Conservation (phyloP, 2,888 invertebrate genomes). For the Lepidocyrtoides sp. region DNA sequence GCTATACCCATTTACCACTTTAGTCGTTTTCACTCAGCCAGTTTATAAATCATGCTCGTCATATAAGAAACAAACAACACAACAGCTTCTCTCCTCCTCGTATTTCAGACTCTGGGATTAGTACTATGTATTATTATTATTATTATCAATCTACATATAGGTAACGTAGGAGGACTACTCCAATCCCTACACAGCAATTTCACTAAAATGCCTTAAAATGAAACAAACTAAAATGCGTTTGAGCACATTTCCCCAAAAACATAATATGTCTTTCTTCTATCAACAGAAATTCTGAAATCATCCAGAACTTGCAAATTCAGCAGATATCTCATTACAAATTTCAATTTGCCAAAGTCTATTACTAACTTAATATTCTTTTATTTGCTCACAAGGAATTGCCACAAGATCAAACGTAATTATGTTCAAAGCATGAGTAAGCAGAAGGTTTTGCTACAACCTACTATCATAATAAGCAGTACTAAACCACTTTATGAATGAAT, state of each 20-base stretch:
- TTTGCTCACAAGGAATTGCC: not conserved
- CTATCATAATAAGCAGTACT: not conserved
- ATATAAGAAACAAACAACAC: not conserved
- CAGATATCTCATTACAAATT: not conserved
- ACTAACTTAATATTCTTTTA: not conserved
- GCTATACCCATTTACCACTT: not conserved
- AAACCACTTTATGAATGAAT: conserved; percentile 67
- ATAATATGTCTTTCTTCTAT: no score
- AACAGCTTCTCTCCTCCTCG: not conserved
- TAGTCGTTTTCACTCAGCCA: not conserved
- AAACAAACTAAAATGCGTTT: no score
- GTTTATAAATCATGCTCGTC: not conserved
- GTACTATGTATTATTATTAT: no score
- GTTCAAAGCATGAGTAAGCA: conserved; percentile 23
- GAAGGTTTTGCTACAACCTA: not conserved
- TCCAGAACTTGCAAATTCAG: not conserved
- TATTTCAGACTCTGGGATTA: no score
- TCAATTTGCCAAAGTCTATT: not conserved
- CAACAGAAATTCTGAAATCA: no score
- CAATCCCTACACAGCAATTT: no score
- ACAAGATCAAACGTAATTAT: conserved; percentile 65
- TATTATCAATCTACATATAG: no score
- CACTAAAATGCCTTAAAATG: no score
- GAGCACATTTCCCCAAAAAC: no score
- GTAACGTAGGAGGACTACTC: no score